Conservation (phyloP, 1,140 invertebrate species). For the Hirudo medicinalis region DNA sequence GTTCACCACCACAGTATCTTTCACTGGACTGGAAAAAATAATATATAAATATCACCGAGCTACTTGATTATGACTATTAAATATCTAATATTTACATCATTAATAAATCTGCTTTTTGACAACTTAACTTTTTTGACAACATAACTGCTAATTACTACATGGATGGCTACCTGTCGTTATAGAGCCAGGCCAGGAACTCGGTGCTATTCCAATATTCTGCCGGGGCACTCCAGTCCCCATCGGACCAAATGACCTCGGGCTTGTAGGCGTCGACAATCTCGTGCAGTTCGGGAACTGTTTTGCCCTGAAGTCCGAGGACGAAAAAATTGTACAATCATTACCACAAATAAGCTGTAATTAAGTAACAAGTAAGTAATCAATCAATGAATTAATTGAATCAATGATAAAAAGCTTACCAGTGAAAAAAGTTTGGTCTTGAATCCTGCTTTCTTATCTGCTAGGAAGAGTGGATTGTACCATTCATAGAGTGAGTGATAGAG, state of each 20-base stretch:
- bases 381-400: neutral
- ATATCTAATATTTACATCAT: no score
- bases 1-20: conserved; percentile 72
- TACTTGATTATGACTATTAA: neutral
- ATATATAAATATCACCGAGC: neutral
- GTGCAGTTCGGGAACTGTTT: conserved; percentile 44
- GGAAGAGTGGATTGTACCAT: conserved; percentile 73
- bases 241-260: conserved; percentile 84
- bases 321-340: conserved; percentile 54
- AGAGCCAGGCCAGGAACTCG: conserved; percentile 70
- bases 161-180: conserved; percentile 60
- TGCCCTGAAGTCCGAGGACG: conserved; percentile 18
- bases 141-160: neutral
- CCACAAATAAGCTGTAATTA: conserved; percentile 50
- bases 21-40: conserved; percentile 56
- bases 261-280: conserved; percentile 58
- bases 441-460: conserved; percentile 53
- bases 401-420: neutral
- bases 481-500: conserved; percentile 75
- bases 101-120: neutral
- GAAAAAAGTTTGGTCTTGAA: conserved; percentile 43
- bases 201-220: conserved; percentile 55
- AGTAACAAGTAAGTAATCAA: neutral
- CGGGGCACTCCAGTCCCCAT: conserved; percentile 51
- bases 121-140: no score